Evolutionary conservation across 1,140 invertebrate genomes (phyloP), one percentile per base, ranked within the genome.

Genomic region (Plodia interpunctella): DNA sequence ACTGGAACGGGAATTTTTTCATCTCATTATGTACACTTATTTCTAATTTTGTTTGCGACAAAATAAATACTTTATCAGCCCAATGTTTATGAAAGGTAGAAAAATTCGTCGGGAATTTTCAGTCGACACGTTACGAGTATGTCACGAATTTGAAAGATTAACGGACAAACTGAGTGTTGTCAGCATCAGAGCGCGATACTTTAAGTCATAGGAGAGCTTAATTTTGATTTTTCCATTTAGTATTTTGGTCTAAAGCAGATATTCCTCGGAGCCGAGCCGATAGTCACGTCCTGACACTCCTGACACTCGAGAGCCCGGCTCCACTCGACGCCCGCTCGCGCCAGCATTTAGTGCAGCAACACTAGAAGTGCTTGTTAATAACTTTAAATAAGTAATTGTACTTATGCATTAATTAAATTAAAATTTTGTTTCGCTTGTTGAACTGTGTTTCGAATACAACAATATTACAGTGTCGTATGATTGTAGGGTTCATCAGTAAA

Each of bases 241-340:
- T 35, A 44, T 32, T 59, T 60, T 44, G 54, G 49, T 11, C 21
- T 11, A 49, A 65, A 67, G 63, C 61, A 65, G 67, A 72, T 67
- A 25, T 66, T 49, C 60, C 2, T 13, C 56, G 44, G 19, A 25
- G 59, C 52, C 35, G 58, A 70, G 68, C 66, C 73, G 69, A 83
- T 76, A 78, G 81, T 78, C 83, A 87, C 83, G 83, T 81, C 72
- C 73, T 60, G 66, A 55, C 70, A 59, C 83, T 81, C 72, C 73
- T 60, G 66, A 55, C 70, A 59, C 83, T 87, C 66, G 61, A 84
- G 38, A 44, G 38, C 38, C 38, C 2, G 38, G 38, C 68, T 53
- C 49, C 70, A 66, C 79, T 82, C 55, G 65, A 77, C 71, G 67
- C 60, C 72, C 65, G 67, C 66, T 60, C 61, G 66, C 61, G 61